These are phyloP conservation scores for Glossophaga mutica DNA, from an alignment of 2,797 vertebrate genomes.

Conservation along the genomic window DNA sequence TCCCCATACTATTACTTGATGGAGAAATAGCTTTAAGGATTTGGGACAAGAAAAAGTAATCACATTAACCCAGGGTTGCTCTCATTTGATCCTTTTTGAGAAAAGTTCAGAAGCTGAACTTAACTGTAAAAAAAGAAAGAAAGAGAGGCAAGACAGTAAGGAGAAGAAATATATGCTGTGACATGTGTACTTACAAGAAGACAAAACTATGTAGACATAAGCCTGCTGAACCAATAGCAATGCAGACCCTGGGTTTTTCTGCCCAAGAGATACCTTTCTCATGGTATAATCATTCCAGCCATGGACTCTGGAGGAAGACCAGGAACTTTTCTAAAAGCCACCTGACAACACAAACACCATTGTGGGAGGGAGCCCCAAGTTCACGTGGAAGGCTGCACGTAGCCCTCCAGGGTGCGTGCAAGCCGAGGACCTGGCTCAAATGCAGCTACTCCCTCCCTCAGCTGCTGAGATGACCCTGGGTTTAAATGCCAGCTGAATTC, in stretches of 20 bases:
- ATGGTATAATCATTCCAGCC: not conserved
- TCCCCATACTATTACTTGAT: not conserved
- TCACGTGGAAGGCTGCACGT: conserved; percentile 49
- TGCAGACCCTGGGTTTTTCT: not conserved
- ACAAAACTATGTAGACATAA: not conserved
- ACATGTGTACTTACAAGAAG: not conserved
- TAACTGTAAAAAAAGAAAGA: not conserved
- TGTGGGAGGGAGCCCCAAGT: not conserved
- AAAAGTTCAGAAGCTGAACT: conserved; percentile 27
- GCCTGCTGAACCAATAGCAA: not conserved
- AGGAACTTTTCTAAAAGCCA: not conserved
- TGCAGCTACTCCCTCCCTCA: not conserved
- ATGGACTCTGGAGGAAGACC: not conserved
- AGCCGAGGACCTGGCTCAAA: not conserved
- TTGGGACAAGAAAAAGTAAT: not conserved
- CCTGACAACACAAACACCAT: not conserved
- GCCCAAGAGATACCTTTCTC: not conserved
- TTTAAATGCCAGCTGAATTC: conserved; percentile 41
- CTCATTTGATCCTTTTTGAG: not conserved
- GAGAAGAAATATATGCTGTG: not conserved
- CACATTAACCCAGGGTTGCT: not conserved
- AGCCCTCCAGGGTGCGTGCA: not conserved
- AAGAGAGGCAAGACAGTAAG: not conserved
- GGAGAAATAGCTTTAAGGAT: not conserved
- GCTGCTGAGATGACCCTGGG: not conserved